phyloP scores from a whole-genome alignment of 1,140 invertebrate genomes.

The Psix sp. region DNA sequence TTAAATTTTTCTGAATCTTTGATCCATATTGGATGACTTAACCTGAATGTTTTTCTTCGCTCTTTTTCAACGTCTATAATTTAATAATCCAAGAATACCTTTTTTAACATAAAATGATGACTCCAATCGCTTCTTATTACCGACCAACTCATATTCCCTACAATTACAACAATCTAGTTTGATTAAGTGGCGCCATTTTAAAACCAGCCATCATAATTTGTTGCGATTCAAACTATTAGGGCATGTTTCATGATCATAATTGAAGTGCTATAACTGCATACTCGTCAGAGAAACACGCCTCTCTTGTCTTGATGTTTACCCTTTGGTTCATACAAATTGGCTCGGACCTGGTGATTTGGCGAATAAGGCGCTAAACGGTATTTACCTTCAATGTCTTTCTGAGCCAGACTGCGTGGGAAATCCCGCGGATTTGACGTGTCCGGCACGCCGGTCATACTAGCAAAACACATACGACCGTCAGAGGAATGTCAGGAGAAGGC shows the following conservation, averaged over 20 bases:
- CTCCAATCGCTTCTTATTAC: constrained; percentile 9
- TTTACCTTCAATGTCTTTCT: constrained; percentile 24
- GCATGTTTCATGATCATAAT: constrained; percentile 41
- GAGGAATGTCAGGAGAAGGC: constrained; percentile 13
- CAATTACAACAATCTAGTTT: constrained; percentile 26
- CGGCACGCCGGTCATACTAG: constrained; percentile 45
- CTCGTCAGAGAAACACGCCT: constrained; percentile 26
- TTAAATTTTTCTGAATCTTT: too few relatives aligned
- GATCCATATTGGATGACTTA: too few relatives aligned
- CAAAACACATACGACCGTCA: constrained; percentile 1
- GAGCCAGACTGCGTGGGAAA: constrained; percentile 38
- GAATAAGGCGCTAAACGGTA: constrained; percentile 48
- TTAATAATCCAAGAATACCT: too few relatives aligned
- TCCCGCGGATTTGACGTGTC: constrained; percentile 26
- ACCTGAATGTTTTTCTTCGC: too few relatives aligned
- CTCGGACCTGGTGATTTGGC: constrained; percentile 20
- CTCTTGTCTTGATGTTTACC: constrained; percentile 38
- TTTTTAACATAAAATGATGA: constrained; percentile 12
- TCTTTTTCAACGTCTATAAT: too few relatives aligned
- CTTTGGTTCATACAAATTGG: constrained; percentile 31
- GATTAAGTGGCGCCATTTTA: constrained; percentile 16
- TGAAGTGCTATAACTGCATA: constrained; percentile 31
- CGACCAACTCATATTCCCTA: constrained; percentile 4
- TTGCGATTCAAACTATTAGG: constrained; percentile 24
- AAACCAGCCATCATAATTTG: constrained; percentile 28